These are phyloP conservation scores for Mactra quadrangularis DNA, from an alignment of 1,140 invertebrate genomes.

Conservation along the genomic window DNA sequence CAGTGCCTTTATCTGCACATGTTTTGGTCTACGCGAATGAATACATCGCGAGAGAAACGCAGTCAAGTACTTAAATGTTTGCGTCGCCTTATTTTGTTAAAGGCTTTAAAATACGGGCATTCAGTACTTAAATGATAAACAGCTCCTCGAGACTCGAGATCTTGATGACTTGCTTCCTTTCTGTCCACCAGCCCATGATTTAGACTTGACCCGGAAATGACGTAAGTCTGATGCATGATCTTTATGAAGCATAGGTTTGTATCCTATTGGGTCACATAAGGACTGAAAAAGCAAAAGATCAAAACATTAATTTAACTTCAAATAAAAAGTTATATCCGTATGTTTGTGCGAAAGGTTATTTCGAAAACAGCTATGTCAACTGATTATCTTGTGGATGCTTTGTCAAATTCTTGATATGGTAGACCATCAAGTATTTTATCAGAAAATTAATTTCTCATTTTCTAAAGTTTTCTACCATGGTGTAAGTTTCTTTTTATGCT, in stretches of 20 bases:
- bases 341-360: too few species aligned
- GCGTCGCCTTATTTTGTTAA: neutral
- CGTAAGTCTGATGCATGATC: conserved; percentile 88
- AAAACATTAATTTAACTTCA: neutral
- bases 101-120: too few species aligned
- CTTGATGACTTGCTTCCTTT: conserved; percentile 1
- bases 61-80: neutral
- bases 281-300: conserved; percentile 71
- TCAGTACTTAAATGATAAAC: neutral
- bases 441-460: too few species aligned
- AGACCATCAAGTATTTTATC: too few species aligned
- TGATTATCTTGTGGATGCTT: too few species aligned
- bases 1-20: neutral
- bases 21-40: neutral
- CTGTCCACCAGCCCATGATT: conserved; percentile 84
- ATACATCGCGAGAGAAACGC: neutral
- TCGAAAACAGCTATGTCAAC: too few species aligned
- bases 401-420: too few species aligned
- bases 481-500: too few species aligned
- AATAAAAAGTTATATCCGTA: too few species aligned
- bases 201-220: conserved; percentile 90
- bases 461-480: too few species aligned
- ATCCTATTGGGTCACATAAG: conserved; percentile 91
- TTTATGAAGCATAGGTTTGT: conserved; percentile 91
- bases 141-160: neutral